Base-by-base conservation (phyloP, 2,113 vertebrate species). In the Chloebia gouldiae region DNA sequence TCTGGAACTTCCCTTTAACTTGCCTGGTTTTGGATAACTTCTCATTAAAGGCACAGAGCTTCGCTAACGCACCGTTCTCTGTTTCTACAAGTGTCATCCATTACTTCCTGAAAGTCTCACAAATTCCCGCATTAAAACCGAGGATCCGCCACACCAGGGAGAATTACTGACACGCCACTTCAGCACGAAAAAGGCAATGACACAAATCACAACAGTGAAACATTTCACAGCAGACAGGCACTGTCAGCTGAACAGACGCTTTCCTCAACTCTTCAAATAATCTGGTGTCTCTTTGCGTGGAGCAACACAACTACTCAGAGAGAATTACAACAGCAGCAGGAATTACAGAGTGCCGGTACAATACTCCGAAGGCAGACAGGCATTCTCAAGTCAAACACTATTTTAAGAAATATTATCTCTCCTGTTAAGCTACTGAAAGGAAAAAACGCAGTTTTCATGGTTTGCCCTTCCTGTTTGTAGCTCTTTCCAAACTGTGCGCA, bases 381-480 rank as follows among this genome's bases (percentile, higher is more conserved):
- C 30, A 0, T 85, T 73, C 77, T 69, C 68, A 33, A 70, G 51
- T 23, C 68, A 57, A 86, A 77, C 7, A 4, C 88, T 66, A 70
- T 77, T 93, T 90, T 22, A 76, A 65, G 90, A 56, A 86, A 49
- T 68, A 51, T 33, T 68, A 81, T 45, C 85, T 80, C n/a, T 31
- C 70, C 37, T 10, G 57, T 47, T 53, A 75, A 51, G 87, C 84
- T 63, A 51, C 73, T 7, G 44, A 75, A 71, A 50, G 31, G 37
- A 44, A 54, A 82, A 40, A 53, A 20, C 0, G 0, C 35, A 12
- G 44, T 76, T 85, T 79, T 78, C 61, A 44, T 23, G 44, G 49
- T 81, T n/a, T 94, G 87, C 60, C 87, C 69, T 95, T 89, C 78
- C 84, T 87, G 81, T 70, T 42, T 40, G 84, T 56, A 45, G 81